These are phyloP conservation scores for Gari tellinella DNA, from an alignment of 2,888 invertebrate genomes.

Conservation along the genomic window DNA sequence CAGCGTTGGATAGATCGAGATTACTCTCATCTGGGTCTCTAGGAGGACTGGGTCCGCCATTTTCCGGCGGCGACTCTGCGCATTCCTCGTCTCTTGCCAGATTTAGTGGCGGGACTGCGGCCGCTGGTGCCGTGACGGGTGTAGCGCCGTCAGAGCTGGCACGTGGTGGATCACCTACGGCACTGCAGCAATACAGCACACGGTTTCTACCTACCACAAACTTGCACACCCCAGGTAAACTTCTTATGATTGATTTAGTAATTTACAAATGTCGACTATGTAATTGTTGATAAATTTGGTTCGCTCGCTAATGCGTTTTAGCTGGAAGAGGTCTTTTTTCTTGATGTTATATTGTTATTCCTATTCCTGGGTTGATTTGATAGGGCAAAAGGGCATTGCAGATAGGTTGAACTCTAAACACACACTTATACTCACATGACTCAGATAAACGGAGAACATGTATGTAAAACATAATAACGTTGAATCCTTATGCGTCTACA, in stretches of 20 bases:
- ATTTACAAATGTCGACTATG: slow-evolving; percentile 5
- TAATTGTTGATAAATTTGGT: slow-evolving; percentile 8
- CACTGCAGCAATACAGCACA: slow-evolving; percentile 32
- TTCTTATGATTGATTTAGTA: slow-evolving; percentile 24
- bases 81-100: slow-evolving; percentile 24
- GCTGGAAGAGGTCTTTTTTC: too few species aligned
- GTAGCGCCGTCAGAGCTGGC: slow-evolving; percentile 37
- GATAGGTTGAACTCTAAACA: too few species aligned
- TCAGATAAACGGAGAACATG: too few species aligned
- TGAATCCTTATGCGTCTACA: too few species aligned
- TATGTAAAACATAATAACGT: too few species aligned
- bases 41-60: slow-evolving; percentile 36
- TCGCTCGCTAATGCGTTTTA: too few species aligned
- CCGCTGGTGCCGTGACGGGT: slow-evolving; percentile 31
- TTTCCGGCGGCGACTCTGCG: slow-evolving; percentile 15
- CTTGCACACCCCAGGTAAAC: slow-evolving; percentile 45
- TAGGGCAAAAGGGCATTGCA: too few species aligned
- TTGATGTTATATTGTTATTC: too few species aligned
- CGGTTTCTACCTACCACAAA: slow-evolving; percentile 35
- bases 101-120: slow-evolving; percentile 33
- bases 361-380: too few species aligned
- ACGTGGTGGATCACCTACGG: slow-evolving; percentile 39
- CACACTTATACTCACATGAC: too few species aligned
- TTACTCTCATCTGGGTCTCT: slow-evolving; percentile 28
- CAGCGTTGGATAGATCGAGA: slow-evolving; percentile 51